These are phyloP conservation scores for Scomber colias DNA, from an alignment of 2,113 vertebrate genomes.

Conservation along the genomic window DNA sequence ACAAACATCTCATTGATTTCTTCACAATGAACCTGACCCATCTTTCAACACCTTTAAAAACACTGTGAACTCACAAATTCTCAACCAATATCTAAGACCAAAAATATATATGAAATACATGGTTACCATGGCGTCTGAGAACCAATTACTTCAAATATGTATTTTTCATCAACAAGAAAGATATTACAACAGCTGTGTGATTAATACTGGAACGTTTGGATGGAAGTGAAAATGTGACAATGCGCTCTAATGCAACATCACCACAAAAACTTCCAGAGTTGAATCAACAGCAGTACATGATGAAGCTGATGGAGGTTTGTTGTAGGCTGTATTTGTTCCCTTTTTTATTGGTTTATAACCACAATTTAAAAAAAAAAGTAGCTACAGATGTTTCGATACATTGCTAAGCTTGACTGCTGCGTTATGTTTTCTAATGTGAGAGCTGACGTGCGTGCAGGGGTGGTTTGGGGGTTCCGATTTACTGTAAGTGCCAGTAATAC, in stretches of 20 bases:
- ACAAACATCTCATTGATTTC: conserved; percentile 9
- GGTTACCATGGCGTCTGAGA: no score
- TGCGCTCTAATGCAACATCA: no score
- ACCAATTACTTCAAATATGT: no score
- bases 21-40: background rate
- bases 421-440: background rate
- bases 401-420: no score
- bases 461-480: background rate
- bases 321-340: background rate
- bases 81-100: no score
- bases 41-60: background rate
- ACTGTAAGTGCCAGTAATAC: conserved; percentile 16
- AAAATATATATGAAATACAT: no score
- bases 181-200: background rate
- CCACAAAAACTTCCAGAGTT: background rate
- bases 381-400: background rate
- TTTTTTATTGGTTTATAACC: no score
- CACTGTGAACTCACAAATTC: no score
- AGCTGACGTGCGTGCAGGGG: background rate
- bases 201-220: background rate
- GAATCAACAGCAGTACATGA: background rate
- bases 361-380: no score
- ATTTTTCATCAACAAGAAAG: background rate
- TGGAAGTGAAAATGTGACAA: no score
- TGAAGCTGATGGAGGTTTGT: background rate